phyloP scores from a whole-genome alignment of 2,797 vertebrate species.

The Phrynocephalus vlangalii region DNA sequence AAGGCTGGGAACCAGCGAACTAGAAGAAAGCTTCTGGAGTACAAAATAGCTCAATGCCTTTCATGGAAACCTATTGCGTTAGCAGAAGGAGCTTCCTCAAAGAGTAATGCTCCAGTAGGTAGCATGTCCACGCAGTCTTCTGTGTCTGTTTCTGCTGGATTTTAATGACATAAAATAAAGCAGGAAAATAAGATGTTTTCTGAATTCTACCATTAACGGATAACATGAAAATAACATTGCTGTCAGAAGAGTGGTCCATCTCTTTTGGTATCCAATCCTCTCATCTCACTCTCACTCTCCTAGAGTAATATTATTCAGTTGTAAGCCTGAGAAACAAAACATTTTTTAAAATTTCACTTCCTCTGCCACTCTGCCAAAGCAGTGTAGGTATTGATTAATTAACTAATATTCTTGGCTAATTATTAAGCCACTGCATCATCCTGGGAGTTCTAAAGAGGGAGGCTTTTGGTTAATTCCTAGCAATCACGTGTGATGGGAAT shows the following conservation, averaged over 20 bases:
- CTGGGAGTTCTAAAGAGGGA: too few species aligned
- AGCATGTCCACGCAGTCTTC: neutral
- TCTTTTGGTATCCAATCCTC: neutral
- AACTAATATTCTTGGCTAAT: too few species aligned
- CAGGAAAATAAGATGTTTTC: neutral
- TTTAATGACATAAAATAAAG: neutral
- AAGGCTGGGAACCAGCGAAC: neutral
- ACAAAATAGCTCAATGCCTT: neutral
- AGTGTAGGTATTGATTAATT: too few species aligned
- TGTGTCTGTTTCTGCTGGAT: neutral
- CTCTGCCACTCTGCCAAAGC: too few species aligned
- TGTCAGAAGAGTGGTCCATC: neutral
- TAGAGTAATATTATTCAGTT: neutral
- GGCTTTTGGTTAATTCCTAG: too few species aligned
- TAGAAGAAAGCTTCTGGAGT: neutral
- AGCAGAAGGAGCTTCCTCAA: neutral
- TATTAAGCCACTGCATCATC: too few species aligned
- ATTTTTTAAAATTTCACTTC: neutral
- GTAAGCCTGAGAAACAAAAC: neutral
- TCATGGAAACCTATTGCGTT: neutral
- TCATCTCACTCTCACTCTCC: neutral
- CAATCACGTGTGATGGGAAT: too few species aligned
- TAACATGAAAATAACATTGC: neutral
- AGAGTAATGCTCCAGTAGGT: neutral
- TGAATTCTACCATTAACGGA: neutral